These are phyloP conservation scores for Archaeoteleia sp. DNA, from an alignment of 2,888 invertebrate genomes.

Conservation along the genomic window DNA sequence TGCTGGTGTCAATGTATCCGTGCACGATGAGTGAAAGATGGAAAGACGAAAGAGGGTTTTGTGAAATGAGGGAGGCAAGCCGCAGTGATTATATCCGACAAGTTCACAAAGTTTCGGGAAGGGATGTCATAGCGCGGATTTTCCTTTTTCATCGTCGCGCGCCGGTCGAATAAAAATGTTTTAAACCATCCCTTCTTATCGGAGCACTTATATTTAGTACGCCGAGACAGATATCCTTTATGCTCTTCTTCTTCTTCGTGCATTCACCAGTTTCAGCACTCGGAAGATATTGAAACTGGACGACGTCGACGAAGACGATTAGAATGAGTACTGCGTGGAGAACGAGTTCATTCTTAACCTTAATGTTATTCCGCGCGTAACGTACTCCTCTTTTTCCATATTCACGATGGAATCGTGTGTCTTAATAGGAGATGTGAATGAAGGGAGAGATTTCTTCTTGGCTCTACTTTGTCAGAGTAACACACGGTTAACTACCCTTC, in stretches of 20 bases:
- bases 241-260: constrained; percentile 23
- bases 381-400: constrained; percentile 17
- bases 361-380: constrained; percentile 37
- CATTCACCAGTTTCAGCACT: constrained; percentile 29
- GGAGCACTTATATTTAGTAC: constrained; percentile 41
- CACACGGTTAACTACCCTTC: constrained; percentile 34
- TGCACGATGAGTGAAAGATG: constrained; percentile 30
- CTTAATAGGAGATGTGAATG: constrained; percentile 31
- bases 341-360: constrained; percentile 30
- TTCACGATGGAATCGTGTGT: constrained; percentile 5
- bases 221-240: constrained; percentile 29
- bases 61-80: constrained; percentile 54
- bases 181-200: constrained; percentile 40
- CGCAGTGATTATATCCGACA: constrained; percentile 45
- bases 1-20: background rate
- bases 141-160: constrained; percentile 30
- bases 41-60: constrained; percentile 32
- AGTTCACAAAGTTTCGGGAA: constrained; percentile 24
- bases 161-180: constrained; percentile 42
- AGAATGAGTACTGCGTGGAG: constrained; percentile 13
- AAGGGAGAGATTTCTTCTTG: constrained; percentile 14
- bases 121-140: constrained; percentile 21
- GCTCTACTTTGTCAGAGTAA: background rate
- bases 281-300: constrained; percentile 44
- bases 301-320: constrained; percentile 35